Base-by-base conservation (phyloP, 1,140 invertebrate species). In the Colletes latitarsis region DNA sequence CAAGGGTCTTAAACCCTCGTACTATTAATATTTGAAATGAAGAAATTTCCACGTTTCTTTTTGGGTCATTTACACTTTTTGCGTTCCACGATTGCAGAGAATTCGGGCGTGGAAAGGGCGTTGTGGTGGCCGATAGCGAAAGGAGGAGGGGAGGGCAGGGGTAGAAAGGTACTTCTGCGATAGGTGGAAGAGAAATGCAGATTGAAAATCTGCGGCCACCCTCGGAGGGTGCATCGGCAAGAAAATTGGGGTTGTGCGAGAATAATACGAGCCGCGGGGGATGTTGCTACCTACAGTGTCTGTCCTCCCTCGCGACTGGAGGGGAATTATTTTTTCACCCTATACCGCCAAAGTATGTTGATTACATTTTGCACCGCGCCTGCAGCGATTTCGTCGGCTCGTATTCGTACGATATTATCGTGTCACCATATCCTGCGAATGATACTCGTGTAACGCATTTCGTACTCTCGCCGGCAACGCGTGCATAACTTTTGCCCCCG, bases 221-320 rank as follows among this genome's bases (percentile, higher is more conserved):
- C 81, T 77, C 64, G 63, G 75, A 80, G 85, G 84, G 84, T 83
- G 85, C 85, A 86, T 83, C 81, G 62, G 75, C 53, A 86, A 86
- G 84, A 86, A 86, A 86, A 86, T 86, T 86, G 84, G 85, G 85
- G 81, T 85, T 63, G 85, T 76, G 68, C 76, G 84, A 73, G 83
- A 86, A 86, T 86, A 86, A 85, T 86, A 81, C 19, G 58, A 43
- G 71, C 75, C 84, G 52, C 55, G 67, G 81, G 75, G 72, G 75
- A 64, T 74, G 69, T 30, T 30, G 30, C 67, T 71, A 60, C 62
- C 58, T 46, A 41, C 41, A 19, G 41, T 39, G 57, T n/a, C 62
- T 60, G 72, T 53, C 57, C 57, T 49, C 39, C 49, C 58, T 60
- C 21, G 21, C 49, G 39, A 43, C 55, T 19, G 63, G 46, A 57